Evolutionary conservation across 2,113 vertebrate species (phyloP), one percentile per base, ranked within the genome.

Genomic region (Stegostoma tigrinum): DNA sequence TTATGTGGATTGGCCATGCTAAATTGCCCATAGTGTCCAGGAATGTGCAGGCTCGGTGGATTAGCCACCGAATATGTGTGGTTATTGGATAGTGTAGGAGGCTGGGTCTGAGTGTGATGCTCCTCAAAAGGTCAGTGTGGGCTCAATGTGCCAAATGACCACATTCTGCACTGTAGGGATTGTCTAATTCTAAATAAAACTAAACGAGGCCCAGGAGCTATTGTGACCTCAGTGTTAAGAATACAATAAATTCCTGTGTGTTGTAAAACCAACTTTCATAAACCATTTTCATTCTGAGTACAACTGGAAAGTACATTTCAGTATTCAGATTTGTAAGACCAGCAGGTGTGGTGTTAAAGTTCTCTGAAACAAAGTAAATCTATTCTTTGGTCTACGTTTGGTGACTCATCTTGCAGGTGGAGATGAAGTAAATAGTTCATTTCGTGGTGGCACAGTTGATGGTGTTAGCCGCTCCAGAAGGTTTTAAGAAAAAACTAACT

Each of bases 241-340:
- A 52, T 68, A 30, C 27, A 89, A 70, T 24, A 27, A 42, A n/a
- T 38, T n/a, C 5, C 67, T 95, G 48, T 61, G 95, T 66, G 61
- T 21, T 42, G 66, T 12, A 19, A 42, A 30, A 61, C 67, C 30
- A 38, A 30, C 34, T 5, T 75, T 75, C 68, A 78, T 78, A 55
- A 93, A 95, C 90, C 64, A 42, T 64, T 75, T 80, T 80, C 15
- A 48, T 94, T 67, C 95, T 64, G 61, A 55, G 52, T 55, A 7
- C 70, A 24, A 10, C 2, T 94, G 67, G 64, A 2, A 17, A 6
- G 4, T 8, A 21, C 19, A 42, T 68, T 94, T 34, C 12, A n/a
- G 68, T 34, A 27, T 24, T 34, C 48, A 68, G 66, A 90, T 96
- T 90, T 96, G 86, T 70, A 42, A 72, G 64, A 95, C 64, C n/a